phyloP scores from a whole-genome alignment of 2,888 invertebrate species.

The Onchidella celtica region DNA sequence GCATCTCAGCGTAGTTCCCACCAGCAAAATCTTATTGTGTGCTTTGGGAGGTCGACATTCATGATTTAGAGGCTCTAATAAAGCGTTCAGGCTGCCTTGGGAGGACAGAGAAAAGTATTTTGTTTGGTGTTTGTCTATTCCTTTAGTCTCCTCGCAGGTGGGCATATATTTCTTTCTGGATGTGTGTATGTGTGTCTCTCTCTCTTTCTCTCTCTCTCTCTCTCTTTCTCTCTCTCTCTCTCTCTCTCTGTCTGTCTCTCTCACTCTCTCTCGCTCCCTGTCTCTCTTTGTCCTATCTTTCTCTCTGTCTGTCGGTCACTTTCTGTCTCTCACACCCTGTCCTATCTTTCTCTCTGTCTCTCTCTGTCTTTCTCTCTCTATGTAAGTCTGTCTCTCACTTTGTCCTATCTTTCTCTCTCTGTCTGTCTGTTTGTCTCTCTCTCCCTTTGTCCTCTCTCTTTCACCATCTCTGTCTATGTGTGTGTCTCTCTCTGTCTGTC shows the following conservation, averaged over 20 bases:
- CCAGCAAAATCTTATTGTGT: too few species aligned
- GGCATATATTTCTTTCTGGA: neutral
- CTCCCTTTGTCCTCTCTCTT: neutral
- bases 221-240: slow-evolving; percentile 3
- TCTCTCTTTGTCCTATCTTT: neutral
- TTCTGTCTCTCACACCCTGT: slow-evolving; percentile 1
- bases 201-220: neutral
- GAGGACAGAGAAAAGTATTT: too few species aligned
- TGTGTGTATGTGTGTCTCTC: too few species aligned
- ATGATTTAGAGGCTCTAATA: too few species aligned
- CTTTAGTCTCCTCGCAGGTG: neutral
- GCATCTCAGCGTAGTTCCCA: too few species aligned
- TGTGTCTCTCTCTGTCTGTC: neutral
- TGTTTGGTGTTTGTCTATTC: neutral
- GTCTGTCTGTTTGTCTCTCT: neutral
- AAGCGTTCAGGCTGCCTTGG: too few species aligned
- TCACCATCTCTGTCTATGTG: neutral
- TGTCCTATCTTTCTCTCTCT: neutral
- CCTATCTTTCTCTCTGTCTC: too few species aligned
- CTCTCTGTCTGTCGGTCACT: neutral
- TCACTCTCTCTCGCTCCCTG: neutral
- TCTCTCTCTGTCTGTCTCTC: neutral
- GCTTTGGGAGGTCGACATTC: too few species aligned
- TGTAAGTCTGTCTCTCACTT: neutral
- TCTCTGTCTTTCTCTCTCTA: neutral